Evolutionary conservation across 2,113 vertebrate species (phyloP), one percentile per base, ranked within the genome.

Genomic region (Myodes glareolus): DNA sequence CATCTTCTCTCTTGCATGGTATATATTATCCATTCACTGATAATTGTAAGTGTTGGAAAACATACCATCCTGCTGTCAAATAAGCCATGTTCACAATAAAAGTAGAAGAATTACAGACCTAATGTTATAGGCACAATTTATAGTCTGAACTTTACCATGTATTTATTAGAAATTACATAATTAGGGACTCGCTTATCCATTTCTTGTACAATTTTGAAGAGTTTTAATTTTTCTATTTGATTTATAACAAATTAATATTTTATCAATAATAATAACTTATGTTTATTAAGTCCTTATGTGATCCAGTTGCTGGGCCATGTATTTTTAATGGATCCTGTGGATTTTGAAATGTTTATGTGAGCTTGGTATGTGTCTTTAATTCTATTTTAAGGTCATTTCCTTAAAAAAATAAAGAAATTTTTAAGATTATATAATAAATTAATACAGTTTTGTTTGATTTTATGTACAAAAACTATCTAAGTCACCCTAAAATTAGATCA

Each of bases 161-260:
- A 7, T 29, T 94, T 76, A 65, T 82, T 67, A 31, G 13, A 63
- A 42, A 88, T 70, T 89, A 13, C 4, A 36, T 82, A 47, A n/a
- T 80, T 67, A 81, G 1, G 9, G 33, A 75, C 21, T 65, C 94
- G 10, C 76, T 63, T 76, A 10, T 90, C 92, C 81, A 96, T 67
- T 92, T 90, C 12, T 84, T 91, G 50, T 92, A 19, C 16, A 95
- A 12, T 77, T 90, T 97, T 91, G 33, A 95, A 96, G 58, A 96
- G 67, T 73, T 97, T 90, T 82, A 17, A 36, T 61, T 91, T 91
- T 95, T 90, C 70, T 77, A n/a, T 88, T 7, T 17, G 3, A 68
- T 86, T 78, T 78, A 23, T 45, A 77, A 88, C 21, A 93, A 94
- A 55, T 80, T 73, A 86, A 61, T 55, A 90, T 23, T 94, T 87